Evolutionary conservation across 2,888 invertebrate genomes (phyloP), one percentile per base, ranked within the genome.

Genomic region (Tipula lateralis): DNA sequence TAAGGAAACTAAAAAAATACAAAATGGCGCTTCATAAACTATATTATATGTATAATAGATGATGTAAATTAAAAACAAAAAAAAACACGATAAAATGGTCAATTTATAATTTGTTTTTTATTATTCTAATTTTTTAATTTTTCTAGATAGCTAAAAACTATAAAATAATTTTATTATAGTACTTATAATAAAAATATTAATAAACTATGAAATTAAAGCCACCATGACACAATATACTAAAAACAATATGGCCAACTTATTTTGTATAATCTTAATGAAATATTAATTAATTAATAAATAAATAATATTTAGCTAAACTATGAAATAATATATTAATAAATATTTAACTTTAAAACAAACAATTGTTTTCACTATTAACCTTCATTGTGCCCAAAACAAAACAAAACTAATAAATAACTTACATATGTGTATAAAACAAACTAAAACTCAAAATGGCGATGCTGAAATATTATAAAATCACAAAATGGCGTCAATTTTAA

Each of bases 231-330:
- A 66, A 39, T 7, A 13, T 66, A 66, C 66, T 24, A 19, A 66
- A 50, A 66, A 66, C 66, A 66, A 66, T 66, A 66, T 66, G 66
- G 66, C 66, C 66, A 66, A 66, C 66, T 12, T 66, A 66, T 66
- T 66, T 66, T 66, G 66, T 24, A 66, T 24, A 66, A 66, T 66
- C 66, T 19, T 66, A 66, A 13, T 9, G 13, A 39, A 39, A 39
- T 39, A 39, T 39, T 39, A 39, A 39, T 39, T 1, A 39, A 24
- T 9, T 66, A 66, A 66, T 24, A 44, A 44, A 44, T 44, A 44
- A n/a, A 44, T n/a, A 9, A 36, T 9, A 9, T 12, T 44, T 44
- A 44, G 66, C 24, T 66, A 66, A 66, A 24, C 66, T 66, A 66
- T 66, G 66, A 66, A 66, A 66, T 66, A 66, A 66, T 66, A 66